Evolutionary conservation across 1,140 invertebrate genomes (phyloP), one percentile per base, ranked within the genome.

Genomic region (Antheraea mylitta): DNA sequence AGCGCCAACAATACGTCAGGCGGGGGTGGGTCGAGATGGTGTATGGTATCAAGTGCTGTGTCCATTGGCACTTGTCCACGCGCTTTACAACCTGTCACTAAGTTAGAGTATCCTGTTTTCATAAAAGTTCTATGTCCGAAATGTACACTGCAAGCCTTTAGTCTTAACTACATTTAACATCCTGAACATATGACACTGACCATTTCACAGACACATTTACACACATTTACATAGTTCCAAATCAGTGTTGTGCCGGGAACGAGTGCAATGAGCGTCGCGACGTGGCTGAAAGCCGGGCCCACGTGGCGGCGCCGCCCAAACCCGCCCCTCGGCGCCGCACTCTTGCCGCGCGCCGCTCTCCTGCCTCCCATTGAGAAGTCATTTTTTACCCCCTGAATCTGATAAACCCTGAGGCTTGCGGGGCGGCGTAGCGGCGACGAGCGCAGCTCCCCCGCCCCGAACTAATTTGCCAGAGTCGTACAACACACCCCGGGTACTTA

Each of bases 1-100:
- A 98, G 93, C 1, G 97, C 96, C 5, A 97, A 92, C 36, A 98
- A 93, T 62, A 97, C 95, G 82, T 98, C 97, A n/a, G 97, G 93
- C 67, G 93, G 89, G 30, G 93, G 93, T 84, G 94, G 93, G 71
- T 93, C 91, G 70, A 94, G 89, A 63, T 93, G 83, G 71, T 91
- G 88, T 88, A 91, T 80, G 70, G 85, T 73, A 60, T 85, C 87
- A 66, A 87, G 74, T 37, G 78, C 72, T 36, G 82, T 78, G 74
- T 83, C 89, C 85, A 87, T 87, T 70, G 79, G 77, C 63, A 67
- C 80, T 69, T 83, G 79, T 68, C 84, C 77, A 48, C 76, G 68
- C 72, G 67, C 71, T 67, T 81, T 79, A 73, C 76, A 81, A 66
- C 84, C 87, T 71, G 77, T 73, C 76, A 86, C 77, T 71, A 86